Evolutionary conservation across 2,888 invertebrate species (phyloP), one percentile per base, ranked within the genome.

Genomic region (Cheilosia grossa): DNA sequence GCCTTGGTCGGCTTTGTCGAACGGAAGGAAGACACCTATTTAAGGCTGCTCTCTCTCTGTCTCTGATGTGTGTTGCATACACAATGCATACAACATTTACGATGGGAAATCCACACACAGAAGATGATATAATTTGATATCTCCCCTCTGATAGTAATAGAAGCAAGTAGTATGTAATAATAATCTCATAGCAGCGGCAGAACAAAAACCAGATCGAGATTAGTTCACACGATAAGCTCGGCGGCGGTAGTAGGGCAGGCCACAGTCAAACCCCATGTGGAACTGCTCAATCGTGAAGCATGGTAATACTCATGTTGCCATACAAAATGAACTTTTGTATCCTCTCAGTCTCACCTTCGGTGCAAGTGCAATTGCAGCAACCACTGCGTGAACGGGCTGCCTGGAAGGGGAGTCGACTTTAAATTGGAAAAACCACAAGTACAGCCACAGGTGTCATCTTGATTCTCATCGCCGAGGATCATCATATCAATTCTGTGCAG

Each of bases 161-260:
- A 59, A 69, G 42, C 24, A 44, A 69, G 40, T 21, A 40, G 54
- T 66, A 54, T 58, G 82, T 53, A 75, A 69, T 83, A 83, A 80
- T 70, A 80, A 85, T 80, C 66, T 70, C 30, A 49, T 27, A 61
- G 37, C 10, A 33, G 24, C 37, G 24, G 49, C 64, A 44, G 4
- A 19, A 33, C 27, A 37, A 79, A 64, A 64, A 53, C 53, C 70
- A 81, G 73, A 82, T 86, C 73, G 63, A 82, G 86, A 86, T 86
- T 73, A 86, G 73, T 86, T 86, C 86, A 82, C 86, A 86, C 86
- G 89, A 89, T 90, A 90, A 90, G 89, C 88, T 87, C 72, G 87
- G 75, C 87, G 87, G 75, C 87, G 87, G 85, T 79, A 77, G 63
- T 77, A 59, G 75, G 87, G 78, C 87, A 59, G 74, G 58, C 33